Percentiles rank a stretch among this genome's conserved stretches.
phyloP scores from a whole-genome alignment of 2,797 vertebrate species.

The Austrolebias charrua region DNA sequence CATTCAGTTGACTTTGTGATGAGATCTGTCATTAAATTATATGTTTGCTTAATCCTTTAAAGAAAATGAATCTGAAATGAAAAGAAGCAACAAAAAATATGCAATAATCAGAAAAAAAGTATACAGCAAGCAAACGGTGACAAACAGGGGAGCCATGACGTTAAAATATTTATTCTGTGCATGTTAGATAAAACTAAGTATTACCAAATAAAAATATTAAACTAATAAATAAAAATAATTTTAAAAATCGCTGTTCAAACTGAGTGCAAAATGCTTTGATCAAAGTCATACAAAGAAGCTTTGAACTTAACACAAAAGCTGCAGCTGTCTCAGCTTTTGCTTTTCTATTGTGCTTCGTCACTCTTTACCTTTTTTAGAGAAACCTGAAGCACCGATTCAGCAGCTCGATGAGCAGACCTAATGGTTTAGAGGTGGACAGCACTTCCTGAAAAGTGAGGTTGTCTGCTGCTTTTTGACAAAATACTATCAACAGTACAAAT shows the following conservation, averaged over 20 bases:
- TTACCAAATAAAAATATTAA: not conserved
- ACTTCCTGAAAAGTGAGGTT: slow-evolving; percentile 14
- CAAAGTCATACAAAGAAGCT: slow-evolving; percentile 8
- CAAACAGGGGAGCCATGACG: not conserved
- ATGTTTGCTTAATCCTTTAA: too few relatives aligned
- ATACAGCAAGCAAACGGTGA: not conserved
- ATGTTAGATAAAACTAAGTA: slow-evolving; percentile 9
- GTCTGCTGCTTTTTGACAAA: slow-evolving; percentile 40
- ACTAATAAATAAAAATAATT: not conserved
- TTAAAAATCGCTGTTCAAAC: not conserved
- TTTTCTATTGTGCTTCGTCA: slow-evolving; percentile 1
- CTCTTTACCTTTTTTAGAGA: slow-evolving; percentile 13
- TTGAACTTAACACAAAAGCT: slow-evolving; percentile 12
- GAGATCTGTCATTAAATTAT: too few relatives aligned
- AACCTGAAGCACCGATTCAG: slow-evolving; percentile 19
- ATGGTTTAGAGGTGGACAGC: slow-evolving; percentile 34
- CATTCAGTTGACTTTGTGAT: too few relatives aligned
- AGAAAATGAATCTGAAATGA: too few relatives aligned
- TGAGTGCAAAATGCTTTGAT: not conserved
- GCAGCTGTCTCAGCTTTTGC: not conserved
- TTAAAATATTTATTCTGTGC: slow-evolving; percentile 9
- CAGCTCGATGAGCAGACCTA: slow-evolving; percentile 16
- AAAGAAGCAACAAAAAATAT: too few relatives aligned
- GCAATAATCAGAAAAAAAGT: too few relatives aligned
- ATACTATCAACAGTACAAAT: slow-evolving; percentile 17